Evolutionary conservation across 1,140 invertebrate species (phyloP).

Genomic region (Coptotermes formosanus): DNA sequence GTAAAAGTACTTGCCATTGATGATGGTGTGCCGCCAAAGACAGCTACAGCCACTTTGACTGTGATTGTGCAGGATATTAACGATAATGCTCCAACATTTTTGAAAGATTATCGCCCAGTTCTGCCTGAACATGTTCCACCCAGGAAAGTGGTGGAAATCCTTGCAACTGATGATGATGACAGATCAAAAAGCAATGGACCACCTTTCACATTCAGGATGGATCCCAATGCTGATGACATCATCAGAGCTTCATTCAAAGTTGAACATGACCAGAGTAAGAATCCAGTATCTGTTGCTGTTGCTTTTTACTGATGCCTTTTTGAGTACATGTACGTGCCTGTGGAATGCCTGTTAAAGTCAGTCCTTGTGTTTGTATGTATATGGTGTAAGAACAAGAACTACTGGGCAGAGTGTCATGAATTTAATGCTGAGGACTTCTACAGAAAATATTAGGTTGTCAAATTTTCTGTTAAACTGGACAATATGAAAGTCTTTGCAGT

Average conservation of each 20-base stretch:
- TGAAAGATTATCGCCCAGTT: constrained; percentile 90
- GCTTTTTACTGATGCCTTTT: too few species aligned
- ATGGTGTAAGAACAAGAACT: too few species aligned
- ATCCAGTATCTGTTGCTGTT: neutral
- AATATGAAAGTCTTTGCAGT: too few species aligned
- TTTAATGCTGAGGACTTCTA: too few species aligned
- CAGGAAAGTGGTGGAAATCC: constrained; percentile 87
- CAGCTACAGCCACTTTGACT: constrained; percentile 91
- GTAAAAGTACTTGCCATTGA: constrained; percentile 95
- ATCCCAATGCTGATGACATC: constrained; percentile 87
- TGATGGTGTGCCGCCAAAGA: constrained; percentile 90
- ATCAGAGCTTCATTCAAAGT: constrained; percentile 92
- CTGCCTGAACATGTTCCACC: constrained; percentile 86
- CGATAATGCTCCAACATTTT: constrained; percentile 88
- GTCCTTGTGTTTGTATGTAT: too few species aligned
- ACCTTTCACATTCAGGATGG: constrained; percentile 90
- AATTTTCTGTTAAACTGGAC: too few species aligned
- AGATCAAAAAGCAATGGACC: constrained; percentile 91
- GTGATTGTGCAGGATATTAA: constrained; percentile 96
- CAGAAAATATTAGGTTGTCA: too few species aligned
- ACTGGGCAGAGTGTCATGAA: too few species aligned
- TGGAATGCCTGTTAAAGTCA: too few species aligned
- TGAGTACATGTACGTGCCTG: too few species aligned
- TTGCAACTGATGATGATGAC: constrained; percentile 94
- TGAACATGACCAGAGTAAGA: constrained; percentile 88